Conservation (phyloP, 2,888 invertebrate species). For the Lordiphosa andalusiaca region DNA sequence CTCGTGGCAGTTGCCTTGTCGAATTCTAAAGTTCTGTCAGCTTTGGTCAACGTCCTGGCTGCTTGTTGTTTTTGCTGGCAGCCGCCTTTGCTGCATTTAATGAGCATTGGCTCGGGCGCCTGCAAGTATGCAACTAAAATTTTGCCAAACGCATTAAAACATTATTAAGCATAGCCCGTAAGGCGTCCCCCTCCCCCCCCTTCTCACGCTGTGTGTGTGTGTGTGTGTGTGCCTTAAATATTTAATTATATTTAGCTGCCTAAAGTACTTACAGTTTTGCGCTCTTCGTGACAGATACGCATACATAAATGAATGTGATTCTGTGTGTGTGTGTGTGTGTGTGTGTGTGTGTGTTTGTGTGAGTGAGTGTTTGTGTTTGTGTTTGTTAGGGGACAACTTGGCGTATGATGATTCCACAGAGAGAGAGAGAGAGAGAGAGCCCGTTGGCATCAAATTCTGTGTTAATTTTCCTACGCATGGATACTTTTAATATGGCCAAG, state of each 20-base stretch:
- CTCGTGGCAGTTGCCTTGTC: no score
- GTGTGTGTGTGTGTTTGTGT: conserved; percentile 6
- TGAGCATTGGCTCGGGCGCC: conserved; percentile 62
- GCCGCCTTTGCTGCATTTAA: conserved; percentile 54
- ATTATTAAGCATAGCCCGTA: conserved; percentile 57
- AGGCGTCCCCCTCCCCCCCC: neutral
- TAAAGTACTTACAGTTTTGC: conserved; percentile 73
- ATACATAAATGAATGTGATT: conserved; percentile 22
- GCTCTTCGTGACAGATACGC: conserved; percentile 58
- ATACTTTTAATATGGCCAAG: conserved; percentile 34
- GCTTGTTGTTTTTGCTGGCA: conserved; percentile 26
- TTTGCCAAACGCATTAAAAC: conserved; percentile 70
- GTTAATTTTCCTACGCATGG: conserved; percentile 53
- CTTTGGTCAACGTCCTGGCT: neutral
- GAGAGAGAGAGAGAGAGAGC: neutral
- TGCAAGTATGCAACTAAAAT: conserved; percentile 63
- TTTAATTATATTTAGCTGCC: conserved; percentile 75
- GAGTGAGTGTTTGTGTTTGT: conserved; percentile 2
- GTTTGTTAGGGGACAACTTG: conserved; percentile 36
- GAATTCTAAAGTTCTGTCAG: no score
- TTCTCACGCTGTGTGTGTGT: conserved; percentile 17
- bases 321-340: conserved; percentile 12
- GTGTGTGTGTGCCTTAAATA: conserved; percentile 58
- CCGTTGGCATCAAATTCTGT: conserved; percentile 1
- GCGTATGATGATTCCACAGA: conserved; percentile 48